These are phyloP conservation scores for Drosophila kuntzei DNA, from an alignment of 2,888 invertebrate species.

Conservation along the genomic window DNA sequence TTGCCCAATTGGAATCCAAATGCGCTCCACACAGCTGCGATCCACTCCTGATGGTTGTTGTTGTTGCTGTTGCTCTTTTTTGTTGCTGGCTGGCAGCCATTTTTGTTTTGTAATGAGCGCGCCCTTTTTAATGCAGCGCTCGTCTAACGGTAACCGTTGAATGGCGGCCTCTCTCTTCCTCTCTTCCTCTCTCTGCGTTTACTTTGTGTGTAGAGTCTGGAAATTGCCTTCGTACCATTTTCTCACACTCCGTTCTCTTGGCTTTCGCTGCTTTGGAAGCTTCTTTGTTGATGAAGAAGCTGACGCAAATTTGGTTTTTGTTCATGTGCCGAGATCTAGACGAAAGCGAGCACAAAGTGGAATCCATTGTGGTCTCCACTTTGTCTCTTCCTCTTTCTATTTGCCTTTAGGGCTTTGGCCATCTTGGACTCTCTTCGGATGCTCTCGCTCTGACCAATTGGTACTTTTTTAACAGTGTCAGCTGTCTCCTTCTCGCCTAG, in stretches of 20 bases:
- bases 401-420: constrained; percentile 20
- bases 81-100: constrained; percentile 48
- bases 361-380: constrained; percentile 44
- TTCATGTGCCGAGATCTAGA: constrained; percentile 23
- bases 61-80: constrained; percentile 19
- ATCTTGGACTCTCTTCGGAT: not conserved
- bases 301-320: constrained; percentile 45
- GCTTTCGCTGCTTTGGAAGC: constrained; percentile 54
- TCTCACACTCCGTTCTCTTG: constrained; percentile 52
- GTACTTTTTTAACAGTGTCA: not conserved
- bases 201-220: constrained; percentile 16
- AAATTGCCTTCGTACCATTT: constrained; percentile 46
- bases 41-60: constrained; percentile 38
- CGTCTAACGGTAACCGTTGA: constrained; percentile 69
- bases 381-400: constrained; percentile 29
- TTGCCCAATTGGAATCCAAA: constrained; percentile 37
- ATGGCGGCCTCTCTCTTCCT: constrained; percentile 12
- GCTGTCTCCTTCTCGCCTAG: constrained; percentile 20
- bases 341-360: constrained; percentile 39
- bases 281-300: constrained; percentile 50
- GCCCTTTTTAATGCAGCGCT: constrained; percentile 69
- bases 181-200: not conserved
- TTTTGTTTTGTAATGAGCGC: constrained; percentile 52
- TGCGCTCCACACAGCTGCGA: constrained; percentile 33
- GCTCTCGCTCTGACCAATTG: constrained; percentile 15